phyloP scores from a whole-genome alignment of 2,797 vertebrate genomes.

The Mormyrus proboscirostris region DNA sequence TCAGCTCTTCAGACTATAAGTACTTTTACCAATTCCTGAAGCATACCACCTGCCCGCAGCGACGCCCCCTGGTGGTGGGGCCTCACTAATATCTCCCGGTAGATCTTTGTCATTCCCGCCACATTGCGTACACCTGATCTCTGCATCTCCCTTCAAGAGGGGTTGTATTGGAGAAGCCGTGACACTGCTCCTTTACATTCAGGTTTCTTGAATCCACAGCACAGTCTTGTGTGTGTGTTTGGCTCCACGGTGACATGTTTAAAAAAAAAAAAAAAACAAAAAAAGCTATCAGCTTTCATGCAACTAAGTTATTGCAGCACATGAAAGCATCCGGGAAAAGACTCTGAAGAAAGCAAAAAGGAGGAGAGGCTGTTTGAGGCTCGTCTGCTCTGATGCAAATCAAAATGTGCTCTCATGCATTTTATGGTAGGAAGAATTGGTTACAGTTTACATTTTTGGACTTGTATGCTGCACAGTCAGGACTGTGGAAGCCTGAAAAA shows the following conservation, averaged over 20 bases:
- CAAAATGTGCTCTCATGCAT: not conserved
- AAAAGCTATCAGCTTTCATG: not conserved
- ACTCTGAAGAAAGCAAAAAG: not conserved
- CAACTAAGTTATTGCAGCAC: not conserved
- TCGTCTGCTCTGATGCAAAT: not conserved
- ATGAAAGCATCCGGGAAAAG: not conserved
- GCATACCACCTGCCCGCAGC: not conserved
- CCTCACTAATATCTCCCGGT: not conserved
- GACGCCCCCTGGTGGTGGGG: not conserved
- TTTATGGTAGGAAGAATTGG: not conserved
- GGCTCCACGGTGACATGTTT: not conserved
- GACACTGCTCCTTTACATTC: not conserved
- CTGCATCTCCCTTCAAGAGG: not conserved
- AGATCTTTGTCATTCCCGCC: not conserved
- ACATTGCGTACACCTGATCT: not conserved
- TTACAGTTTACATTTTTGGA: conserved; percentile 9
- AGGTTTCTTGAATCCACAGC: not conserved
- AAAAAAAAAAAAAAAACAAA: not conserved
- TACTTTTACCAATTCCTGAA: not conserved
- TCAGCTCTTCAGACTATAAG: not conserved
- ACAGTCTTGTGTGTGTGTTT: not conserved
- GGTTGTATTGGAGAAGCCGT: not conserved
- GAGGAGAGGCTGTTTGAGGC: not conserved
- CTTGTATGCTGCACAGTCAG: not conserved
- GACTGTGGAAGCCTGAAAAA: not conserved